Evolutionary conservation across 1,140 invertebrate genomes (phyloP), one percentile per base, ranked within the genome.

Genomic region (Zaprionus davidi): DNA sequence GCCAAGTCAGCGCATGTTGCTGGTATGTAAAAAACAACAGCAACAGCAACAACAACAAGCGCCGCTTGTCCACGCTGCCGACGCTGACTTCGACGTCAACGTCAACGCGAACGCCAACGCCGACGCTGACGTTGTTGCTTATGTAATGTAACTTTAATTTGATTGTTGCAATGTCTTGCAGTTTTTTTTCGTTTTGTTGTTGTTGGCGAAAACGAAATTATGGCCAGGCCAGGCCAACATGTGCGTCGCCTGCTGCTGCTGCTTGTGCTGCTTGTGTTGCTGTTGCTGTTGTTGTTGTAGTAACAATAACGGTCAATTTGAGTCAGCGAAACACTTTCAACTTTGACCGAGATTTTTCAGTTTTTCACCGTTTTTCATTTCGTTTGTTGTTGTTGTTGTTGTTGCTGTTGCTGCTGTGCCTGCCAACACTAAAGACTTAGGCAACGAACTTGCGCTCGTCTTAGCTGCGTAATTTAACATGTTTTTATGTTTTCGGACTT

Each of bases 111-210:
- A 44, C n/a, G 70, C 13, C 38, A 36, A 26, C 60, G 49, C 46
- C 62, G 38, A 55, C 58, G 51, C 31, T 64, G 31, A 60, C 60
- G 59, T 65, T 28, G 36, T 26, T 12, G 78, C 79, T 88, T 88
- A 90, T 84, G 81, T 88, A 88, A 87, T 90, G 72, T 88, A 81
- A 84, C 62, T 88, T 88, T 87, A 88, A 87, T 87, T 87, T 87
- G 84, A 87, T 88, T 87, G 83, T 88, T 87, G 83, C 83, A 87
- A 87, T 87, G 83, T 73, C 84, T 87, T 88, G 83, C 83, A 87
- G 81, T 87, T 88, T 88, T 26, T 75, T 79, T 53, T 49, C 15
- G 17, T 36, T 36, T 20, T 36, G 20, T 64, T 67, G 24, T 74
- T 64, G 31, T 64, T 78, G 67, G 76, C 74, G 46, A 77, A 74